Evolutionary conservation across 2,113 vertebrate genomes (phyloP), one percentile per base, ranked within the genome.

Genomic region (Polypterus bichir): DNA sequence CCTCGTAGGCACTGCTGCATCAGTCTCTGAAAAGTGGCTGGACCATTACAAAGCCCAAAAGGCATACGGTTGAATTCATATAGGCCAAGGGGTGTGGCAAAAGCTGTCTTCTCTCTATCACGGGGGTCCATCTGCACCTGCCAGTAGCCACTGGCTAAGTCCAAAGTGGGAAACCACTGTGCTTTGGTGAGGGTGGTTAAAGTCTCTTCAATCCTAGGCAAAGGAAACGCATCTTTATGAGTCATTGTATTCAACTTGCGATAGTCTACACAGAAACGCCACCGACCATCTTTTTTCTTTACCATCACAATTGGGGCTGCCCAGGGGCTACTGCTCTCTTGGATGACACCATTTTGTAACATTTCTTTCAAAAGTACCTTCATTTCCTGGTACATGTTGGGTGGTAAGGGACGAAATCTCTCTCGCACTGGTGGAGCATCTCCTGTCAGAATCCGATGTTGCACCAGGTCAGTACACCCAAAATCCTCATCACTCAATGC

Each of bases 281-380:
- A n/a, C n/a, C n/a, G n/a, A n/a, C 5, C 59, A 60, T 60, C 59
- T 27, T 60, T 60, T 49, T 60, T 60, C 46, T 49, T 11, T 9
- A 60, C 59, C n/a, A 60, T 11, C 8, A 59, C 57, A 7, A 46
- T 3, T 2, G 57, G 57, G n/a, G n/a, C n/a, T n/a, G n/a, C n/a
- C n/a, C 59, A 60, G 4, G 59, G 59, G 5, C 59, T 60, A 3
- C 54, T 55, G 5, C 49, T 52, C 54, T 55, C 54, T 55, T 55
- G 6, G 54, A 55, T 55, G 6, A 55, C 54, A 5, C 54, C 54
- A 6, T 7, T 7, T 5, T 55, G 6, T 7, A 55, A 6, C 54
- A 55, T 55, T 5, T 6, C 5, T 6, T 6, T 5, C 9, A 55
- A 10, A 5, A 55, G 54, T 4, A 6, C 4, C 5, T 6, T 7